Conservation (phyloP, 1,140 invertebrate species). For the Anastrepha obliqua region DNA sequence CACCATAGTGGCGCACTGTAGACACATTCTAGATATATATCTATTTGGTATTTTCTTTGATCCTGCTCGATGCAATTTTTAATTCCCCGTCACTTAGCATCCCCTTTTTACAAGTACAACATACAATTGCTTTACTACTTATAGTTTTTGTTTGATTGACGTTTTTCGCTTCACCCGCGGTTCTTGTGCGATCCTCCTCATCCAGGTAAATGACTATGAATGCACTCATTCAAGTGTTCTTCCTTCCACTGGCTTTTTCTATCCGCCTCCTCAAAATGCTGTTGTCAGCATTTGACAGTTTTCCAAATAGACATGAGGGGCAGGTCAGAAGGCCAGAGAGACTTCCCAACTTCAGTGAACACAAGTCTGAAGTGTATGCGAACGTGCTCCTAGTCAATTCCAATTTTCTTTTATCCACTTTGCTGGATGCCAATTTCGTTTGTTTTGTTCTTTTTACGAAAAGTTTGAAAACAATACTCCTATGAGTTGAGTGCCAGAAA, state of each 20-base stretch:
- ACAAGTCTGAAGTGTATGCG: background rate
- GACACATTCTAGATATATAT: no score
- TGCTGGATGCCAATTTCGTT: no score
- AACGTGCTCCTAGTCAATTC: background rate
- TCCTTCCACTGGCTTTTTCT: background rate
- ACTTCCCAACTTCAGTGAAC: background rate
- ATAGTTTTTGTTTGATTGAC: background rate
- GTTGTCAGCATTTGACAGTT: slow-evolving; percentile 1
- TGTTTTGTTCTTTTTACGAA: no score
- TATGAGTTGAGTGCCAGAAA: no score
- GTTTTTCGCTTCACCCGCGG: background rate
- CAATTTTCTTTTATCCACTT: no score
- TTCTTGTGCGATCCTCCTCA: background rate
- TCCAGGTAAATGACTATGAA: background rate
- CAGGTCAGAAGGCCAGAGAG: background rate
- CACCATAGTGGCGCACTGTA: no score
- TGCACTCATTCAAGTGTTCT: background rate
- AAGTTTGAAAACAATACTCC: no score
- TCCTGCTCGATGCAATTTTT: no score
- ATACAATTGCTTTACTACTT: background rate
- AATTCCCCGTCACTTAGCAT: background rate
- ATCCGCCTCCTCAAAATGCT: background rate
- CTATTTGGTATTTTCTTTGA: no score
- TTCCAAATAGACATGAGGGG: background rate
- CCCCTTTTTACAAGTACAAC: background rate